These are phyloP conservation scores for Neria commutata DNA, from an alignment of 2,888 invertebrate genomes.

Conservation along the genomic window DNA sequence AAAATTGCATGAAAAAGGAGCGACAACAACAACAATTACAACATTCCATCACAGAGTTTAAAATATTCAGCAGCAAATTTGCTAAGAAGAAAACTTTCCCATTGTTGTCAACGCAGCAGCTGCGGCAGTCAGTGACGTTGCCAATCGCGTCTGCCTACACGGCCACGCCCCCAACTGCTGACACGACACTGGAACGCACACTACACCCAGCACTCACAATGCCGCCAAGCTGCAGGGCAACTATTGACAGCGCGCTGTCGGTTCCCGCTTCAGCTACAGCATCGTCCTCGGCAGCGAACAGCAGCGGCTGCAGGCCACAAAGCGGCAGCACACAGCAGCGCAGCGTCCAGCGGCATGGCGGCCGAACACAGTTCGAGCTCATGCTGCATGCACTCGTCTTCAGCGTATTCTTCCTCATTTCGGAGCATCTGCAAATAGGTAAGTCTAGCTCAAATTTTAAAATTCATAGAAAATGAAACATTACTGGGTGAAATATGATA, in stretches of 20 bases:
- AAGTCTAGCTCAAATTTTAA: conserved; percentile 22
- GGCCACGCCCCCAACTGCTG: too few species aligned
- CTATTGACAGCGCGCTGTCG: neutral
- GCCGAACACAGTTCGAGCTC: conserved; percentile 23
- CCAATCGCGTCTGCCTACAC: too few species aligned
- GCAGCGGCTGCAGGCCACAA: neutral
- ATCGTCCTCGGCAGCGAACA: conserved; percentile 15
- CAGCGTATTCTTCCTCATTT: conserved; percentile 32
- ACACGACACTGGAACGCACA: too few species aligned
- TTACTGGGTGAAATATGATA: too few species aligned
- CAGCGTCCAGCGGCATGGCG: neutral
- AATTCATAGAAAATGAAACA: too few species aligned
- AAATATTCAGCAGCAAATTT: conserved; percentile 16
- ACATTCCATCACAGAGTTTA: too few species aligned
- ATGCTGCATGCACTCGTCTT: conserved; percentile 28
- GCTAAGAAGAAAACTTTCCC: conserved; percentile 16
- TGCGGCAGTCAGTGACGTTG: conserved; percentile 8
- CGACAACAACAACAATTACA: conserved; percentile 8
- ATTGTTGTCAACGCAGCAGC: conserved; percentile 6
- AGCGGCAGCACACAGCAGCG: conserved; percentile 16
- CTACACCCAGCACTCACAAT: neutral
- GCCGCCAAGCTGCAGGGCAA: neutral
- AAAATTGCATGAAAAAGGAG: conserved; percentile 15
- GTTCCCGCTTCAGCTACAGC: conserved; percentile 8
- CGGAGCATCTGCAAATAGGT: conserved; percentile 34